phyloP scores from a whole-genome alignment of 2,888 invertebrate genomes.

The Conomelus anceps region DNA sequence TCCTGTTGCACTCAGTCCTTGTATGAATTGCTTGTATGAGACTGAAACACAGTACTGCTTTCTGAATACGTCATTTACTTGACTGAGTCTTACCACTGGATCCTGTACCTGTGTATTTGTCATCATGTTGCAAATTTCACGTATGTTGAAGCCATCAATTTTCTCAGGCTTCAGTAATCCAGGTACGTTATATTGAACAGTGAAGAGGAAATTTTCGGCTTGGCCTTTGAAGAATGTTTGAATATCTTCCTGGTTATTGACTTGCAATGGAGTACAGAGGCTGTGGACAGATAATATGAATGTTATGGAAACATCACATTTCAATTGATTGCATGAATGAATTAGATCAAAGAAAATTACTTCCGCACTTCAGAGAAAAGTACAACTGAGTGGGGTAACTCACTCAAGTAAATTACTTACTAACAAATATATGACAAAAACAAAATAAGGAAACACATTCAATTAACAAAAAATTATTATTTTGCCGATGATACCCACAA shows the following conservation, averaged over 20 bases:
- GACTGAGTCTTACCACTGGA: neutral
- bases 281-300: neutral
- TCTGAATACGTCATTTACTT: neutral
- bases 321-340: too few species aligned
- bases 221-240: neutral
- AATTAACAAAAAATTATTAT: too few species aligned
- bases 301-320: too few species aligned
- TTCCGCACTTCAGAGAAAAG: too few species aligned
- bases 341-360: too few species aligned
- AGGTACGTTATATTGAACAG: neutral
- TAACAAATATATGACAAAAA: too few species aligned
- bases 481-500: too few species aligned
- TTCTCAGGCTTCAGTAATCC: neutral
- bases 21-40: neutral
- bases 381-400: too few species aligned
- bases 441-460: too few species aligned
- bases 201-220: neutral
- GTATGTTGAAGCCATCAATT: neutral
- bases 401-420: too few species aligned
- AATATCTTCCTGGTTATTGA: neutral
- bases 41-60: neutral
- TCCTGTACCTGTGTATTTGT: neutral
- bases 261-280: neutral
- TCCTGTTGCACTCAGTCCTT: neutral
- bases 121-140: neutral